A percentile compares a stretch with the other conserved stretches of the same genome.
Conservation (phyloP, 2,113 vertebrate genomes). For the Esox niger region DNA sequence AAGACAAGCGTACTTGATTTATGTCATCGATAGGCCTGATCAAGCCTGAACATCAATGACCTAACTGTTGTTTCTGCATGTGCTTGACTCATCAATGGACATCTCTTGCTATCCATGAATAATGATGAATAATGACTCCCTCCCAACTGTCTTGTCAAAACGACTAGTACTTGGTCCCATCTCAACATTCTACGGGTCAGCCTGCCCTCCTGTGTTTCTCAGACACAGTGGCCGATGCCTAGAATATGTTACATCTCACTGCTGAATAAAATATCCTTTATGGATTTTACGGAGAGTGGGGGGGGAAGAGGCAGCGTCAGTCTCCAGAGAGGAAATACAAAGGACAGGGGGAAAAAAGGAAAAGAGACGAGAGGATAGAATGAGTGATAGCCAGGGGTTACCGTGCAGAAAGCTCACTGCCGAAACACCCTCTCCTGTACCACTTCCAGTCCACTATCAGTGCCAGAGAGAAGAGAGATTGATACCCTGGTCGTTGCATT, state of each 20-base stretch:
- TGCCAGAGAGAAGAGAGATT: too few species aligned
- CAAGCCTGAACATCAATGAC: too few species aligned
- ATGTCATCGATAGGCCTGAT: too few species aligned
- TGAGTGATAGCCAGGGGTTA: too few species aligned
- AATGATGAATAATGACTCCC: not conserved
- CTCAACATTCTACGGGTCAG: not conserved
- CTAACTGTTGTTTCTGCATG: too few species aligned
- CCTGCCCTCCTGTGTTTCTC: conserved; percentile 16
- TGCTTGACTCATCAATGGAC: too few species aligned
- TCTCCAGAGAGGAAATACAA: not conserved
- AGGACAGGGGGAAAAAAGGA: conserved; percentile 15
- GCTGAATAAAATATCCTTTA: conserved; percentile 65
- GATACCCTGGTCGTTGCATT: too few species aligned
- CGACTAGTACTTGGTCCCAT: conserved; percentile 2
- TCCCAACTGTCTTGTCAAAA: not conserved
- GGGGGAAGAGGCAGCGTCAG: not conserved
- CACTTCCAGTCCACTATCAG: too few species aligned
- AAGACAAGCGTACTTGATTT: too few species aligned
- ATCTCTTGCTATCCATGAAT: too few species aligned
- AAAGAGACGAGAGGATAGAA: not conserved
- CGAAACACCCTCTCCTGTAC: too few species aligned
- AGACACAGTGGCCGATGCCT: conserved; percentile 44
- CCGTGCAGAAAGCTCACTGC: too few species aligned
- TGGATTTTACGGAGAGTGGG: conserved; percentile 21
- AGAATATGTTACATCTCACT: conserved; percentile 52